Percentiles rank a stretch among this genome's conserved stretches.
Evolutionary conservation across 1,140 invertebrate species (phyloP).

Genomic region (Bombus superbus): DNA sequence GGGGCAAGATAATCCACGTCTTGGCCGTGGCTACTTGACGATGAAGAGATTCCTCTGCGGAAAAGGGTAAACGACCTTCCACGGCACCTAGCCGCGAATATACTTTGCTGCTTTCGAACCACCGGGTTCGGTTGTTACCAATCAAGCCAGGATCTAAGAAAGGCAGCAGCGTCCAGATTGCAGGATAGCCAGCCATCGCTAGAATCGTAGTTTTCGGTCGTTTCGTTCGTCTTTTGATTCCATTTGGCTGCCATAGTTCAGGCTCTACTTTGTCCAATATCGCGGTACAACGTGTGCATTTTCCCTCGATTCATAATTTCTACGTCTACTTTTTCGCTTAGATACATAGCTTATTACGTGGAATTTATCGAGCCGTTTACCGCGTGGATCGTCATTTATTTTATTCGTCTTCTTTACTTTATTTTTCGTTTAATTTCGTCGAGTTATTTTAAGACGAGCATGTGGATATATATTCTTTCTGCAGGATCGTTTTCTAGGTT

Average conservation of each 20-base stretch:
- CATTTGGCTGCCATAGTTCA: not conserved
- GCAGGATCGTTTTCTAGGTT: too few relatives aligned
- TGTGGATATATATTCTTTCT: too few relatives aligned
- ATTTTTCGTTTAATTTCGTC: too few relatives aligned
- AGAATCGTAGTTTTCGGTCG: slow-evolving; percentile 51
- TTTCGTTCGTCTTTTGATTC: slow-evolving; percentile 59
- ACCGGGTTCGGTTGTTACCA: slow-evolving; percentile 55
- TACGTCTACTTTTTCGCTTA: too few relatives aligned
- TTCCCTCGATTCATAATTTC: too few relatives aligned
- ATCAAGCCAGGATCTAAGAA: slow-evolving; percentile 56
- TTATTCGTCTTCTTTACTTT: too few relatives aligned
- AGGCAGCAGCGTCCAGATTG: slow-evolving; percentile 49
- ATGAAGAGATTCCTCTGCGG: slow-evolving; percentile 56
- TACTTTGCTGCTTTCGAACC: slow-evolving; percentile 39
- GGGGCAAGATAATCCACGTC: slow-evolving; percentile 53
- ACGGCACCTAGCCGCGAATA: slow-evolving; percentile 24
- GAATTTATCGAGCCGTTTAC: too few relatives aligned
- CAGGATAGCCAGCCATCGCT: slow-evolving; percentile 44
- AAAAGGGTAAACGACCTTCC: slow-evolving; percentile 65
- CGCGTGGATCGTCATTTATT: too few relatives aligned
- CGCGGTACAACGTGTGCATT: not conserved
- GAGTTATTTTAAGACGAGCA: too few relatives aligned
- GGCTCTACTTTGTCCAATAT: not conserved
- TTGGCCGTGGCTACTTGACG: slow-evolving; percentile 34
- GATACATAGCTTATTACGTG: too few relatives aligned